A percentile compares a stretch with the other conserved stretches of the same genome.
These are phyloP conservation scores for Lepidurus couesii DNA, from an alignment of 1,140 invertebrate species.

Conservation along the genomic window DNA sequence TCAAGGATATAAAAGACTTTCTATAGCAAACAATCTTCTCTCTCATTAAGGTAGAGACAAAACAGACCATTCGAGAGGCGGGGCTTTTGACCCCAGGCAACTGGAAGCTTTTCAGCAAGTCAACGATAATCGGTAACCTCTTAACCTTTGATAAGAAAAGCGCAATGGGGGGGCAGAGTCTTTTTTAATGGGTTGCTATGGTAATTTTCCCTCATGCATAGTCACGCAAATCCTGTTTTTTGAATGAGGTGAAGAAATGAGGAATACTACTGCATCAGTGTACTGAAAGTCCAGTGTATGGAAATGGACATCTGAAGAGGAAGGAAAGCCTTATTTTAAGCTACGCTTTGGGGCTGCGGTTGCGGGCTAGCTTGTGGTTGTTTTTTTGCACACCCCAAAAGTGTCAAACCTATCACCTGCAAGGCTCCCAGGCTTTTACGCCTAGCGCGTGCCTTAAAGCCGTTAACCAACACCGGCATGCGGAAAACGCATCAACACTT, in stretches of 20 bases:
- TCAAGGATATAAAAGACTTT: too few species aligned
- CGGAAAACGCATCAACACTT: neutral
- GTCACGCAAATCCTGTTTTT: neutral
- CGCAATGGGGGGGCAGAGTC: neutral
- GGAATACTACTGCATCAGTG: neutral
- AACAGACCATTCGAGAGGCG: too few species aligned
- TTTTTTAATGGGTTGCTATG: neutral
- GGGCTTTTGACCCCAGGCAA: neutral
- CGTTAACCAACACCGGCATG: neutral
- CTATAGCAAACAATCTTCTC: too few species aligned
- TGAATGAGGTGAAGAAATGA: neutral
- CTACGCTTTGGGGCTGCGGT: slow-evolving; percentile 17
- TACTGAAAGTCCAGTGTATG: neutral
- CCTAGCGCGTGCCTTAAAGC: slow-evolving; percentile 12
- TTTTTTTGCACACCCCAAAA: neutral
- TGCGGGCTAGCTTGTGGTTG: neutral
- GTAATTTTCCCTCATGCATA: neutral
- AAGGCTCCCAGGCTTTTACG: slow-evolving; percentile 15
- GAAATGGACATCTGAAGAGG: neutral
- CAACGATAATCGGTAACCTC: neutral
- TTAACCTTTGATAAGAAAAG: neutral
- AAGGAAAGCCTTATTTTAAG: slow-evolving; percentile 12
- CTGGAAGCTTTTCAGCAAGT: neutral
- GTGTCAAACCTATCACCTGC: slow-evolving; percentile 9
- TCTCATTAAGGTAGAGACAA: too few species aligned